Conservation (phyloP, 2,888 invertebrate genomes). For the Petrolisthes cinctipes region DNA sequence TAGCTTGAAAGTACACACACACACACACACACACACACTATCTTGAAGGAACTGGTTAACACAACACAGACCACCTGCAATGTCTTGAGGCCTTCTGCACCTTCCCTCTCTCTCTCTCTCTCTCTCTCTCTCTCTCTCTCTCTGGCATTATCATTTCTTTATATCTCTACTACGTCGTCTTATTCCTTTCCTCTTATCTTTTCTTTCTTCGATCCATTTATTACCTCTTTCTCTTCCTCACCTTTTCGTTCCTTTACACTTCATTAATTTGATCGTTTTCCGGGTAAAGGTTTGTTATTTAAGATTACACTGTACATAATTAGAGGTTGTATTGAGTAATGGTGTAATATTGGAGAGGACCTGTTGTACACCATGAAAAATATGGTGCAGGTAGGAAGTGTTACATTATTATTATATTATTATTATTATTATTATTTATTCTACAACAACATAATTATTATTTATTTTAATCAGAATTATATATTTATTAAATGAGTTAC, state of each 20-base stretch:
- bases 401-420: background rate
- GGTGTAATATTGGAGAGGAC: too few species aligned
- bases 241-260: background rate
- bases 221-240: constrained; percentile 7
- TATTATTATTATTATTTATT: too few species aligned
- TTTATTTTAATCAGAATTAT: too few species aligned
- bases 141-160: background rate
- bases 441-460: too few species aligned
- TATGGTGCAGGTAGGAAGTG: too few species aligned
- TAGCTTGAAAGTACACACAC: background rate
- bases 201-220: background rate
- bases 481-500: too few species aligned
- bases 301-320: too few species aligned
- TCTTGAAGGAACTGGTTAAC: background rate
- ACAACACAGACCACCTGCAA: background rate
- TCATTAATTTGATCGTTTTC: background rate
- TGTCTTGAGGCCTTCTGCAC: background rate
- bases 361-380: too few species aligned
- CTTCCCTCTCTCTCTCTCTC: background rate
- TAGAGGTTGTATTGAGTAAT: too few species aligned
- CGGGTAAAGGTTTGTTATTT: too few species aligned
- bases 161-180: background rate
- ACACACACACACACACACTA: background rate
- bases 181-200: background rate
- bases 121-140: constrained; percentile 7